Evolutionary conservation across 2,113 vertebrate species (phyloP).

Genomic region (Pangasianodon gigas): DNA sequence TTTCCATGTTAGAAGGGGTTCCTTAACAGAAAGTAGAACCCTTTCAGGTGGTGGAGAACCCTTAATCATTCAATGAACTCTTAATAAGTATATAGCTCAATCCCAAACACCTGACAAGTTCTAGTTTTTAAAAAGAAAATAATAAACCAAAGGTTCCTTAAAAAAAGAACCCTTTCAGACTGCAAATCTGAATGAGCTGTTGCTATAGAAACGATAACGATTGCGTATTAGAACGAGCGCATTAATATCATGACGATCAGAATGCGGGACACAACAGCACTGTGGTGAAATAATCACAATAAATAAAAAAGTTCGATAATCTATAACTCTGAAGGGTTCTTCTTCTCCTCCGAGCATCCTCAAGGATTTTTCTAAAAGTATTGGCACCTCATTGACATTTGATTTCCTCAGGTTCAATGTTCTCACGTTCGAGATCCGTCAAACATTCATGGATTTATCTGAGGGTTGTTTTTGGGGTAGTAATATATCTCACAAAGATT

Average conservation of each 20-base stretch:
- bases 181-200: not conserved
- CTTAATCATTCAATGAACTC: not conserved
- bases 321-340: not conserved
- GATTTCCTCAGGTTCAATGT: not conserved
- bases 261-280: not conserved
- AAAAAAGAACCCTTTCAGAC: not conserved
- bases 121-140: not conserved
- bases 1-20: not conserved
- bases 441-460: not conserved
- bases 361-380: not conserved
- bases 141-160: not conserved
- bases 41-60: not conserved
- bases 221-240: not conserved
- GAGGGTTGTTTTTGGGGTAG: not conserved
- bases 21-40: not conserved
- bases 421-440: not conserved
- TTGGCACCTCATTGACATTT: not conserved
- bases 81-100: not conserved
- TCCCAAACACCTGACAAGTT: not conserved
- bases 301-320: not conserved
- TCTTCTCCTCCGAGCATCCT: not conserved
- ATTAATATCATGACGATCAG: not conserved
- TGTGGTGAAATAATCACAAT: too few relatives aligned
- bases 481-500: not conserved
- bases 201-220: not conserved